Evolutionary conservation across 2,797 vertebrate species (phyloP).

Genomic region (Buphagus erythrorhynchus): DNA sequence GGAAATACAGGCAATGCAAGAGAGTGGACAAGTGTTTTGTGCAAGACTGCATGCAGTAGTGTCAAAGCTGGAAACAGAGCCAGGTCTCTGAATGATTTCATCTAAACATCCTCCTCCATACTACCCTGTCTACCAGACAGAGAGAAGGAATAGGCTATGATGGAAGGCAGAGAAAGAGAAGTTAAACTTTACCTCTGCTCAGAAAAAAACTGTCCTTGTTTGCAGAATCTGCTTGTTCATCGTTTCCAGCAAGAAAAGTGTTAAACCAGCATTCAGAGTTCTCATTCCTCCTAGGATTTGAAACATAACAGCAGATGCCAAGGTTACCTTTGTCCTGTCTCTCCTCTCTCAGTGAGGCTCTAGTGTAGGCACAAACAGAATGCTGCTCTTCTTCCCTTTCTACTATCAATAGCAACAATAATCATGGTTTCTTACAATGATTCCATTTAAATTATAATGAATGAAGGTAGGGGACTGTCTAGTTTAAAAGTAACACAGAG

Average conservation of each 20-base stretch:
- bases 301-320: slow-evolving; percentile 4
- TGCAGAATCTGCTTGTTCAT: background rate
- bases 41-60: background rate
- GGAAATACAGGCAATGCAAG: background rate
- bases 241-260: background rate
- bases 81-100: background rate
- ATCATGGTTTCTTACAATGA: background rate
- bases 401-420: background rate
- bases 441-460: background rate
- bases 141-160: background rate
- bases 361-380: background rate
- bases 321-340: slow-evolving; percentile 14
- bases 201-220: background rate
- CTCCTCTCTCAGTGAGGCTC: background rate
- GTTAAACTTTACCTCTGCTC: background rate
- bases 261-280: slow-evolving; percentile 1
- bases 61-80: background rate
- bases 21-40: background rate
- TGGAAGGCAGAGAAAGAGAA: background rate
- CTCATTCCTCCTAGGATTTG: background rate
- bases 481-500: background rate
- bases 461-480: background rate
- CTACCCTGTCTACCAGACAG: background rate
- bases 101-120: background rate
- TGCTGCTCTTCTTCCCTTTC: background rate